Conservation (phyloP, 1,140 invertebrate species). For the Scaptomyza pallida region DNA sequence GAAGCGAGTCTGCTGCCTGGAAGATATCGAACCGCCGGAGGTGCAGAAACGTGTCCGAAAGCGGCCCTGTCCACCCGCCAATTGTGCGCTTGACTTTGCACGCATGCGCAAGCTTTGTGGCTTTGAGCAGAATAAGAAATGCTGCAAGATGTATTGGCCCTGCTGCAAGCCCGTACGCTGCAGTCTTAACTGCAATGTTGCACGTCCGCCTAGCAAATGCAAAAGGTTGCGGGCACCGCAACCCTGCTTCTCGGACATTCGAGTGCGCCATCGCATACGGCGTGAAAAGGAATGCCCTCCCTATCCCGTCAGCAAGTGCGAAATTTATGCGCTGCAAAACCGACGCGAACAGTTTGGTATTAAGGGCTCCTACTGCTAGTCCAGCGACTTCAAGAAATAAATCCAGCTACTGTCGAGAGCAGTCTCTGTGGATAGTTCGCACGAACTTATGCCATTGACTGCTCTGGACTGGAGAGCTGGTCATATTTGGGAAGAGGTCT, state of each 20-base stretch:
- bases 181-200: not conserved
- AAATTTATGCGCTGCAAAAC: not conserved
- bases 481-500: not conserved
- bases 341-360: not conserved
- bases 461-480: not conserved
- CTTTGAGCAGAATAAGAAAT: not conserved
- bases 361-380: no score
- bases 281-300: conserved; percentile 3
- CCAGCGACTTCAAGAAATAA: no score
- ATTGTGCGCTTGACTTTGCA: conserved; percentile 27
- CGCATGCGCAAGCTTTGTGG: conserved; percentile 21
- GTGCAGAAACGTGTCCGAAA: conserved; percentile 22
- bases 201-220: not conserved
- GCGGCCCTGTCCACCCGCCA: not conserved
- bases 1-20: conserved; percentile 54
- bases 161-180: conserved; percentile 41
- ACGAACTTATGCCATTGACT: not conserved
- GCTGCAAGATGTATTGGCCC: conserved; percentile 33
- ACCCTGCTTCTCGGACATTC: conserved; percentile 36
- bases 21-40: conserved; percentile 49
- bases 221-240: conserved; percentile 20
- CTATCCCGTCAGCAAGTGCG: not conserved
- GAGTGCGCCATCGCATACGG: not conserved
- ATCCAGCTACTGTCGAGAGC: not conserved
- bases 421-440: not conserved